A percentile compares a stretch with the other conserved stretches of the same genome.
These are phyloP conservation scores for Drosophila affinis DNA, from an alignment of 2,888 invertebrate genomes.

Conservation along the genomic window DNA sequence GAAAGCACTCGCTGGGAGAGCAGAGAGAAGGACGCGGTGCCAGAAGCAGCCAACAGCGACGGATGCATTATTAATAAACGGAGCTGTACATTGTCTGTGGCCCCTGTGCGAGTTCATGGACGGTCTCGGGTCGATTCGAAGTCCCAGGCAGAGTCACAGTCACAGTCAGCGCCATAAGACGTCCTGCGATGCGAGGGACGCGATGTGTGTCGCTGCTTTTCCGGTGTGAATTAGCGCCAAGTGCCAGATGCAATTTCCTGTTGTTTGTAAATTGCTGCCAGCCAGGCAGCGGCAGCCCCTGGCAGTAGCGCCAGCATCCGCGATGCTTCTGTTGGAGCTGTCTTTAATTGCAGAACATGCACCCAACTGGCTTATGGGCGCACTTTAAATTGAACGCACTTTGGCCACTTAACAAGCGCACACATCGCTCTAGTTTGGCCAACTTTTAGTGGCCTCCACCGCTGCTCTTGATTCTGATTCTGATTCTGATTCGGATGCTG, in stretches of 20 bases:
- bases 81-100: constrained; percentile 20
- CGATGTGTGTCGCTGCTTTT: constrained; percentile 48
- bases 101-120: constrained; percentile 51
- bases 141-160: neutral
- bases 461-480: neutral
- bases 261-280: constrained; percentile 65
- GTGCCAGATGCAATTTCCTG: constrained; percentile 78
- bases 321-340: constrained; percentile 35
- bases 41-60: constrained; percentile 30
- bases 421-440: constrained; percentile 26
- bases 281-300: constrained; percentile 10
- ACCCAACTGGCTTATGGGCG: constrained; percentile 46
- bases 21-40: constrained; percentile 1
- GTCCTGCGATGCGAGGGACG: constrained; percentile 34
- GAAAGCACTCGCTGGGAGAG: constrained; percentile 48
- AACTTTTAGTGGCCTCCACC: constrained; percentile 23
- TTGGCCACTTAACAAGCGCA: constrained; percentile 44
- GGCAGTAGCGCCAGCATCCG: constrained; percentile 9
- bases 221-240: constrained; percentile 76
- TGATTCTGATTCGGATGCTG: constrained; percentile 14
- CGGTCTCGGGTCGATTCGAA: constrained; percentile 25
- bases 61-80: constrained; percentile 70
- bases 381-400: constrained; percentile 58
- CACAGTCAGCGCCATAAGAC: constrained; percentile 46
- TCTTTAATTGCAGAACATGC: constrained; percentile 62